Percentiles rank a stretch among this genome's conserved stretches.
phyloP scores from a whole-genome alignment of 2,888 invertebrate genomes.

The Drosophila trichaetosa region DNA sequence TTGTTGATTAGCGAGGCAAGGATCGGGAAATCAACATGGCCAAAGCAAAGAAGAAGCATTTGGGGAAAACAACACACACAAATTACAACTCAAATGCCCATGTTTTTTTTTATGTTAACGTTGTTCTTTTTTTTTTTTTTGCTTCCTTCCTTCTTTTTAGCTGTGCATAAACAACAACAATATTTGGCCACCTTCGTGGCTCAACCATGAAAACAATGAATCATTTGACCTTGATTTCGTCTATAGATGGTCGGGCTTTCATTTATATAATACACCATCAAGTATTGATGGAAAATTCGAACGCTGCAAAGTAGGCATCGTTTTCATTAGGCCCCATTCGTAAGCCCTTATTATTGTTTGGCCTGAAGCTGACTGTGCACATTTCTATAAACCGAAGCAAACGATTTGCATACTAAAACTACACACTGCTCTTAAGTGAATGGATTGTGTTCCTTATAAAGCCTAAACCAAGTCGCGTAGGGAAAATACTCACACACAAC shows the following conservation, averaged over 20 bases:
- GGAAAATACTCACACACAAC: conserved; percentile 13
- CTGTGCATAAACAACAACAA: conserved; percentile 34
- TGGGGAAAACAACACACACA: conserved; percentile 3
- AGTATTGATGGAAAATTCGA: conserved; percentile 3
- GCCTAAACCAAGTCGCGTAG: conserved; percentile 39
- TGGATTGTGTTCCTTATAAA: conserved; percentile 11
- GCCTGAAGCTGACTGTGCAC: not conserved
- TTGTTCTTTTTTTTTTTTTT: not conserved
- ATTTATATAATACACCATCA: not conserved
- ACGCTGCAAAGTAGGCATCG: conserved; percentile 24
- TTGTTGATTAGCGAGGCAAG: conserved; percentile 49
- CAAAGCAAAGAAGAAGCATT: not conserved
- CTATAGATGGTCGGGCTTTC: conserved; percentile 9
- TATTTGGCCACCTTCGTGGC: conserved; percentile 12
- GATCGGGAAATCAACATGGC: conserved; percentile 21
- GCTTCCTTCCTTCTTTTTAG: not conserved
- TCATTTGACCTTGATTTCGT: conserved; percentile 43
- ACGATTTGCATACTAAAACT: not conserved
- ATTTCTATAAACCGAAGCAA: not conserved
- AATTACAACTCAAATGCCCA: conserved; percentile 33
- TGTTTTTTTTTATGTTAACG: conserved; percentile 15
- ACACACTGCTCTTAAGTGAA: conserved; percentile 11
- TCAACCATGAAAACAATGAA: conserved; percentile 12
- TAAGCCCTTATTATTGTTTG: not conserved
- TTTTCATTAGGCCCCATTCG: not conserved